Base-by-base conservation (phyloP, 2,797 vertebrate species). In the Muraenolepis orangiensis region DNA sequence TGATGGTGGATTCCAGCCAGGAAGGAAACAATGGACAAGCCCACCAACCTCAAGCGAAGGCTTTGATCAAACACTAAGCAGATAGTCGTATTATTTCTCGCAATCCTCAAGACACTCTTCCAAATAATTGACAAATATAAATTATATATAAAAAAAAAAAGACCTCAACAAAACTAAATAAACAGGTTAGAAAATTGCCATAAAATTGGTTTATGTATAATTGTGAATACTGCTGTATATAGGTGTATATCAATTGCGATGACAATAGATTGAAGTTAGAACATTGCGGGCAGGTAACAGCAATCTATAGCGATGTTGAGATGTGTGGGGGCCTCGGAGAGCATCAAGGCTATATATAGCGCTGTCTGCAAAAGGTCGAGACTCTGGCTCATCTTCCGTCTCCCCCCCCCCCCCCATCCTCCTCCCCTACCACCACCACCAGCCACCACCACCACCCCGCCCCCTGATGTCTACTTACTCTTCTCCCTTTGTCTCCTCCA, bases 61-160 rank as follows among this genome's bases (percentile, higher is more conserved):
- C 75, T 74, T 77, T 73, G 69, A 81, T 81, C 80, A 84, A 78
- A 82, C 72, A 64, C 8, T 71, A n/a, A 2, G 26, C 23, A 29
- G 13, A 6, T 67, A 30, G 26, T 13, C 30, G 71, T 70, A 7
- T 70, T 79, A 80, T 70, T 77, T 38, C 36, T 61, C n/a, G n/a
- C n/a, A n/a, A n/a, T n/a, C n/a, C n/a, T n/a, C n/a, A n/a, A n/a
- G n/a, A n/a, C n/a, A n/a, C n/a, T n/a, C n/a, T n/a, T n/a, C n/a
- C n/a, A n/a, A n/a, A n/a, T n/a, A n/a, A n/a, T n/a, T n/a, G n/a
- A n/a, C n/a, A n/a, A n/a, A n/a, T n/a, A n/a, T n/a, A n/a, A n/a
- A n/a, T n/a, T n/a, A n/a, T n/a, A n/a, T n/a, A n/a, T n/a, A n/a
- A n/a, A n/a, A n/a, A n/a, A n/a, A n/a, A n/a, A n/a, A n/a, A n/a